Evolutionary conservation across 2,888 invertebrate species (phyloP), one percentile per base, ranked within the genome.

Genomic region (Xanthorhoe spadicearia): DNA sequence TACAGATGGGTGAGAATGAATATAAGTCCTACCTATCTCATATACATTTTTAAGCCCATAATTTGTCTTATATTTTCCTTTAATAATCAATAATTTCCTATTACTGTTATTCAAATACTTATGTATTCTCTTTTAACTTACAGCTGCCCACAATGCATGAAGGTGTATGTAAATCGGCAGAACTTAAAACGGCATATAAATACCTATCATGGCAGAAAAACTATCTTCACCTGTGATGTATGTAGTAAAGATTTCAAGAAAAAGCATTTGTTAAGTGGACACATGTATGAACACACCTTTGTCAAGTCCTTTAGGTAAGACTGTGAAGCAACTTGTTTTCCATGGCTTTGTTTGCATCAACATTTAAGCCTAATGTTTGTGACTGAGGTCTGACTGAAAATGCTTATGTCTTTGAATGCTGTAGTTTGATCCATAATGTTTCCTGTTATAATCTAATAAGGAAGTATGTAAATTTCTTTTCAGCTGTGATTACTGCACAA

Each of bases 141-240:
- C 79, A 93, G 92, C 65, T 93, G 92, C 69, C 85, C 90, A 68
- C 79, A 78, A 71, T 95, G 95, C 74, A 74, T 84, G 35, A 92
- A 94, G 77, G 83, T 82, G 63, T 94, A 94, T 75, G 88, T 89
- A 50, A 94, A 94, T 69, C 76, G 86, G 0, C 90, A 94, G 70
- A 95, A 94, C 75, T 87, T 95, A 74, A 94, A 94, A 66, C 90
- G 94, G 0, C 95, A 95, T 76, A 85, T 94, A 48, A 94, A 92
- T 63, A 84, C 90, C n/a, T 94, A 94, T 64, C 90, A 88, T 66
- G 69, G 75, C 2, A 66, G 83, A 9, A 84, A 83, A 53, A 82
- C 89, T 9, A 80, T 83, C 32, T 95, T 94, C 71, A 75, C 81
- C 0, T 95, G 95, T 82, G 84, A 85, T 48, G 81, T 91, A 46